Base-by-base conservation (phyloP, 2,888 invertebrate genomes). In the Eupeodes luniger region DNA sequence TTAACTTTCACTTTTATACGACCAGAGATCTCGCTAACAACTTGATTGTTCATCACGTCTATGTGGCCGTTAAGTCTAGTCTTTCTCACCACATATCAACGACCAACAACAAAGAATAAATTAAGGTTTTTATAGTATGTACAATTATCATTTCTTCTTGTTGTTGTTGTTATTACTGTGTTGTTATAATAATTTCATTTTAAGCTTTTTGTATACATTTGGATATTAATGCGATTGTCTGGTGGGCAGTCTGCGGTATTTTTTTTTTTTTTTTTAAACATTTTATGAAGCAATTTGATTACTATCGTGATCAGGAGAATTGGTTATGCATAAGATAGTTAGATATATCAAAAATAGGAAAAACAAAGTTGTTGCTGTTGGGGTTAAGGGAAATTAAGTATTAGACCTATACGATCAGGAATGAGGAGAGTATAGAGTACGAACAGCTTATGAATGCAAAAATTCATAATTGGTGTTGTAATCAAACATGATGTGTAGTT, bases 1-100 rank as follows among this genome's bases (percentile, higher is more conserved):
- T 47, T 44, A 86, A 86, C 87, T 87, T 87, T 87, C 87, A 87
- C 87, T 87, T 87, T 87, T 87, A 76, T 77, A 40, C 55, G 55
- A 12, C 12, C 70, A 40, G 55, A 74, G 72, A 76, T 78, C 64
- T 53, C 83, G 75, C 79, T 83, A 83, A 83, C 80, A 80, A 87
- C 76, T 87, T 77, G 80, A 87, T 80, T 84, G 74, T 84, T 83
- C 80, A 51, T 83, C 80, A 51, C 77, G 67, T 87, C 84, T 83
- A 79, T 51, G 70, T 55, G 86, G 79, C 44, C 80, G 69, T 53
- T 80, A 66, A 72, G 76, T 77, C 76, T 84, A 84, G 83, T 80
- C 59, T 80, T 83, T 87, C 86, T 80, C 86, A 84, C 84, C 86
- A 84, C 76, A 87, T 72, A 79, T 82, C 78, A 79, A 62, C 74